Conservation (phyloP, 2,113 vertebrate species). For the Myrmophylax atrothorax region DNA sequence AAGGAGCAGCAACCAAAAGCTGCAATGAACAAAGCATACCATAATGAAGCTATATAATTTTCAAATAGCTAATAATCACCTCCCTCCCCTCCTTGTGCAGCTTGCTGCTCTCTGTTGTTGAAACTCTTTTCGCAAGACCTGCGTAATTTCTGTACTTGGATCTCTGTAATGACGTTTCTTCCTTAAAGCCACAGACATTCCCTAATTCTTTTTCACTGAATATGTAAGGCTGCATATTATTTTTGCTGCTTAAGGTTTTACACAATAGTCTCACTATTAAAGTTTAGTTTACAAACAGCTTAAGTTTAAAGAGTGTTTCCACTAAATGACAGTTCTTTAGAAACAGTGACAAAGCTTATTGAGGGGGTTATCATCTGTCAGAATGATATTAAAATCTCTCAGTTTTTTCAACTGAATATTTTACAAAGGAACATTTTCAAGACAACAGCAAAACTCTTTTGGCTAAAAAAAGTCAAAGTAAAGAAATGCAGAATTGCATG, state of each 20-base stretch:
- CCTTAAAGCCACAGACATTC: background rate
- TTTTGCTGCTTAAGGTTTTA: background rate
- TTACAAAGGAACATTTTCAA: background rate
- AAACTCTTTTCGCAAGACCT: background rate
- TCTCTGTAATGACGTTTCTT: background rate
- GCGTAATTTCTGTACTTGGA: background rate
- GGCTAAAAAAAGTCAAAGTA: background rate
- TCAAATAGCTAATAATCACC: background rate
- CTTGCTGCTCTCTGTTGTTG: background rate
- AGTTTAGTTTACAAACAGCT: background rate
- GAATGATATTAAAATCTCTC: background rate
- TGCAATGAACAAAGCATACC: background rate
- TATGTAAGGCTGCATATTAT: background rate
- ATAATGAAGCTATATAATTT: background rate
- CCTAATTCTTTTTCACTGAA: background rate
- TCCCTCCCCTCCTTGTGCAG: background rate
- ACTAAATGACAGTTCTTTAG: conserved; percentile 5
- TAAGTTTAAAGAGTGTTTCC: background rate
- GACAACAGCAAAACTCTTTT: background rate
- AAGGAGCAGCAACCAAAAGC: background rate
- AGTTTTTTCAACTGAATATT: background rate
- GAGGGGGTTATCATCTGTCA: background rate
- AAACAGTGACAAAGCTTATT: background rate
- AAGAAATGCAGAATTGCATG: background rate
- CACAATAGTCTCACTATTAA: background rate